Evolutionary conservation across 2,888 invertebrate species (phyloP), one percentile per base, ranked within the genome.

Genomic region (Megalurothrips usitatus): DNA sequence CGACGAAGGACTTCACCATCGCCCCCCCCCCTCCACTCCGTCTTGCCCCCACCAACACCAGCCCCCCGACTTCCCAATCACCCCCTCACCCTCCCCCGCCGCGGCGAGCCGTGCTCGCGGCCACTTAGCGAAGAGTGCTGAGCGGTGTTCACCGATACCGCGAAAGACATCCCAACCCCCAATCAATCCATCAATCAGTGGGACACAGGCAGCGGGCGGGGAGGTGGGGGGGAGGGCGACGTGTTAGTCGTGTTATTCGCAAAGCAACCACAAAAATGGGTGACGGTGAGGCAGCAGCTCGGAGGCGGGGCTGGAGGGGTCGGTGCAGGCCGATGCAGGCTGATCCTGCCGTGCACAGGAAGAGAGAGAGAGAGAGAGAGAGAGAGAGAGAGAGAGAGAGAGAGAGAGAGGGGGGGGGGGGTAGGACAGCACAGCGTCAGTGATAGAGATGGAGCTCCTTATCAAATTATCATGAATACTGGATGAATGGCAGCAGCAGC

Each of bases 141-240:
- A 75, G 68, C 68, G 26, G 68, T 75, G 68, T 75, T 75, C 68
- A 58, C 68, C 68, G 68, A 75, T 75, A 75, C n/a, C 68, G 26
- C 68, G 68, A 75, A 75, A 75, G 68, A 75, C 68, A 75, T 75
- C 68, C 26, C 17, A 58, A 19, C 26, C 68, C 68, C 68, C 68
- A 75, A 75, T 75, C 68, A 75, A 75, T 75, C 68, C 68, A 75
- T 75, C 68, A 75, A 75, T 75, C 68, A 75, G 26, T n/a, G 58
- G n/a, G 58, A 43, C 34, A 43, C 34, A 43, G 34, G n/a, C n/a
- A n/a, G n/a, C n/a, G n/a, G n/a, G n/a, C n/a, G n/a, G n/a, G n/a
- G n/a, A n/a, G n/a, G n/a, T n/a, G n/a, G n/a, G n/a, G n/a, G n/a
- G n/a, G n/a, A n/a, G n/a, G 34, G 34, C 34, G 6, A 43, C 34